Evolutionary conservation across 2,797 vertebrate genomes (phyloP), one percentile per base, ranked within the genome.

Genomic region (Pachyuromys duprasi): DNA sequence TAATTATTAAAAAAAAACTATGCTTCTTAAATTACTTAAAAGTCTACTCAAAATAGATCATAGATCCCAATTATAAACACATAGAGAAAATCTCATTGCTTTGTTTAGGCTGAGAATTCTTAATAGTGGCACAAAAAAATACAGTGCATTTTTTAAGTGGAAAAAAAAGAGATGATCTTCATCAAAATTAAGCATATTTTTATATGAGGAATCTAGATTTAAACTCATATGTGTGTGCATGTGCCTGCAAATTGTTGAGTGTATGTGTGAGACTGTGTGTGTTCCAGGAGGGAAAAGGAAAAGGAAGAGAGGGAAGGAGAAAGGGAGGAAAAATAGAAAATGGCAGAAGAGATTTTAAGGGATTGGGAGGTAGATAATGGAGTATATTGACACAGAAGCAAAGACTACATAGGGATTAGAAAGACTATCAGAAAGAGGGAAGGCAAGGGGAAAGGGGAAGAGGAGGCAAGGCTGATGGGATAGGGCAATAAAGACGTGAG

Each of bases 141-240:
- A 76, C 18, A 33, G 49, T 3, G 6, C 60, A 45, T 80, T 33
- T 74, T 31, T 65, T 53, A 93, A 84, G 75, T 45, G 31, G 42
- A 26, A 69, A 18, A 91, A 79, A 94, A 75, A 28, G 67, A 84
- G 62, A 69, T n/a, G 31, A 31, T 57, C 20, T 53, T 75, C 28
- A 65, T n/a, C 67, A 86, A 96, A 89, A 81, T 76, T 75, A 55
- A 81, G 57, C n/a, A 60, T 62, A 9, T 75, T 45, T 89, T 62
- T 24, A 76, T 89, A 75, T 76, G 70, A 24, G 31, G 31, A 45
- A n/a, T 72, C 55, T 28, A 76, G 18, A 87, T 57, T 72, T 86
- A 28, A 26, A 36, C 42, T 42, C 42, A 8, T 42, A 15, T 42
- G 2, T 36, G 9, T 79, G 31, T 15, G 31, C 15, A 14, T 33